Base-by-base conservation (phyloP, 2,113 vertebrate species). In the Polyodon spathula region DNA sequence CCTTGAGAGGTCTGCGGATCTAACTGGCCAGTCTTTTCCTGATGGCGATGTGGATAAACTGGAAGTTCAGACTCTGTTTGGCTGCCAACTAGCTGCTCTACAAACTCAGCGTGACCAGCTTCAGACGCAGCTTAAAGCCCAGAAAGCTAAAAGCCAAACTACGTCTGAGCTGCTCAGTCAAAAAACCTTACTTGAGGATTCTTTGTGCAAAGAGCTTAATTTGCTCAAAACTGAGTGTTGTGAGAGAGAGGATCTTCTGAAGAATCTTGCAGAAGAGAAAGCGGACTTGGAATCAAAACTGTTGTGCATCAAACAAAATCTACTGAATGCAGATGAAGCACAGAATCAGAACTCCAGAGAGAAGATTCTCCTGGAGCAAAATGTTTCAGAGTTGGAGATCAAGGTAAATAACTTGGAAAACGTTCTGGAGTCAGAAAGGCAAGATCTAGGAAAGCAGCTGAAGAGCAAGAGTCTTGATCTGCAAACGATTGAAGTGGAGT, bases 361-460 rank as follows among this genome's bases (percentile, higher is more conserved):
- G 56, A 84, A 69, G 42, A 71, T 77, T 61, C 68, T 66, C 48
- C 70, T 83, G 40, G 68, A 78, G 63, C 78, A 68, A 38, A 84
- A 76, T 43, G 68, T 85, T 55, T 62, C 73, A 2, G 76, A 82
- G 48, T 76, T 89, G 67, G 82, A 78, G 0, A 58, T 75, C 40
- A 78, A 74, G 70, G 68, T 81, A 0, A 78, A 74, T 72, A 83
- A 72, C 55, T 75, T 88, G 65, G 86, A 81, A 63, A 78, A 82
- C 60, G 59, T 65, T 39, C 63, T 79, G 1, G 80, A 83, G 37
- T 66, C 70, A 58, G 86, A 92, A 66, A 83, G 85, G 43, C 71
- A 84, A 59, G 79, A 66, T 54, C 88, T 88, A 70, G 76, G 88
- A 63, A 73, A 73, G 55, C 76, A 78, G 37, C 72, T 93, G 7